Percentiles rank a stretch among this genome's conserved stretches.
Evolutionary conservation across 2,888 invertebrate genomes (phyloP).

Genomic region (Lampropteryx suffumata): DNA sequence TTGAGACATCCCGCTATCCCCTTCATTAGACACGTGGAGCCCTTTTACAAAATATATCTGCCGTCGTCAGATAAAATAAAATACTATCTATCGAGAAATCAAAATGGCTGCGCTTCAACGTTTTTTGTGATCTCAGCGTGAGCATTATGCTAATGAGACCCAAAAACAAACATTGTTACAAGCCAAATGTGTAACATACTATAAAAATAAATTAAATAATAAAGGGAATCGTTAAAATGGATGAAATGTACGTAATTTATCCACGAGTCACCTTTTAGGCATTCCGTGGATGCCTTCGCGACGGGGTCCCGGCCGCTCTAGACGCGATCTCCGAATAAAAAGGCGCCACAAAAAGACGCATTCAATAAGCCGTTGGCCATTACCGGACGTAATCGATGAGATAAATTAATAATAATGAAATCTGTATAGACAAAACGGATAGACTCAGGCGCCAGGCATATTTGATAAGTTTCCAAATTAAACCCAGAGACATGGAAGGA

Average conservation of each 20-base stretch:
- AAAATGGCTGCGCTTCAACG: conserved; percentile 61
- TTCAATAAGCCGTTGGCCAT: conserved; percentile 80
- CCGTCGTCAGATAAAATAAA: conserved; percentile 68
- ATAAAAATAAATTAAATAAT: conserved; percentile 83
- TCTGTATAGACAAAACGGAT: conserved; percentile 52
- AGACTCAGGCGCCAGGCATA: conserved; percentile 41
- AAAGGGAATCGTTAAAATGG: conserved; percentile 82
- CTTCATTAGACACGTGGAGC: conserved; percentile 67
- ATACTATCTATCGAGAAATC: conserved; percentile 64
- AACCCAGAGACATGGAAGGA: not conserved
- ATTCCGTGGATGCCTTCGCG: conserved; percentile 79
- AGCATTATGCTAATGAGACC: conserved; percentile 78
- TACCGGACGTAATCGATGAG: conserved; percentile 79
- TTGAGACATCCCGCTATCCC: conserved; percentile 80
- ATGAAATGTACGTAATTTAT: conserved; percentile 82
- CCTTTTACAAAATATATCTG: conserved; percentile 56
- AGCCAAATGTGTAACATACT: conserved; percentile 81
- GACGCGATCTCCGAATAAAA: conserved; percentile 78
- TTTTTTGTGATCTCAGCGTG: conserved; percentile 69
- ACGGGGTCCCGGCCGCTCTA: conserved; percentile 75
- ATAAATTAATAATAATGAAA: conserved; percentile 80
- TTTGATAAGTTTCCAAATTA: conserved; percentile 35
- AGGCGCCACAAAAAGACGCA: conserved; percentile 82
- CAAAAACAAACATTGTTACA: conserved; percentile 82
- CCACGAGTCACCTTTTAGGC: conserved; percentile 81